A percentile compares a stretch with the other conserved stretches of the same genome.
Conservation (phyloP, 2,888 invertebrate genomes). For the Trichogramma evanescens region DNA sequence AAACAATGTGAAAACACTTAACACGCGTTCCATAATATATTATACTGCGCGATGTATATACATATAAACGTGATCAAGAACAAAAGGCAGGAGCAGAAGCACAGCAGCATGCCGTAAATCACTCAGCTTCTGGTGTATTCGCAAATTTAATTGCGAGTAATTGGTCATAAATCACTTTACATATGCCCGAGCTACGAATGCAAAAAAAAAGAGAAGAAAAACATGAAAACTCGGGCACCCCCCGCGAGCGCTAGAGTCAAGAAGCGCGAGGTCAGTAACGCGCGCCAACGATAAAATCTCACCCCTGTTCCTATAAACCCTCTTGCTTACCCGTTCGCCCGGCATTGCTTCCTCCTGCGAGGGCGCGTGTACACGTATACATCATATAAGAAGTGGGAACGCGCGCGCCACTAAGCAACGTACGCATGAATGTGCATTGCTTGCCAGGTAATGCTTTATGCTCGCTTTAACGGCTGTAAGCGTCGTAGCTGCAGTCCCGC, state of each 20-base stretch:
- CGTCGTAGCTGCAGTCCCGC: too few species aligned
- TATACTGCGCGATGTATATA: neutral
- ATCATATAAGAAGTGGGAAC: too few species aligned
- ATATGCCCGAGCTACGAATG: neutral
- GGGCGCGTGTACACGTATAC: too few species aligned
- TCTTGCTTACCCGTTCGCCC: neutral
- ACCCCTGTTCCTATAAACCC: neutral
- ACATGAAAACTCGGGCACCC: neutral
- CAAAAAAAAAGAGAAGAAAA: too few species aligned
- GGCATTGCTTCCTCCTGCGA: neutral
- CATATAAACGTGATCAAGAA: neutral
- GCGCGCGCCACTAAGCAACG: too few species aligned
- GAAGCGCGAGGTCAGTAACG: constrained; percentile 3
- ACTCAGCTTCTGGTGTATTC: constrained; percentile 12
- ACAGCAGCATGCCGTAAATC: constrained; percentile 6
- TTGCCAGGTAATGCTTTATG: too few species aligned
- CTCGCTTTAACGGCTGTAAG: too few species aligned
- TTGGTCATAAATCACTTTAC: constrained; percentile 18
- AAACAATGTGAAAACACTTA: too few species aligned
- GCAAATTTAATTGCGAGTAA: constrained; percentile 21
- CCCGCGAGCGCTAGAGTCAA: constrained; percentile 3
- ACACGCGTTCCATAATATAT: too few species aligned
- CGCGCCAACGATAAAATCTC: constrained; percentile 9
- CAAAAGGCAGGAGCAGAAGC: neutral
- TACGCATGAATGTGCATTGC: too few species aligned